Evolutionary conservation across 2,888 invertebrate species (phyloP), one percentile per base, ranked within the genome.

Genomic region (Theodoxus fluviatilis): DNA sequence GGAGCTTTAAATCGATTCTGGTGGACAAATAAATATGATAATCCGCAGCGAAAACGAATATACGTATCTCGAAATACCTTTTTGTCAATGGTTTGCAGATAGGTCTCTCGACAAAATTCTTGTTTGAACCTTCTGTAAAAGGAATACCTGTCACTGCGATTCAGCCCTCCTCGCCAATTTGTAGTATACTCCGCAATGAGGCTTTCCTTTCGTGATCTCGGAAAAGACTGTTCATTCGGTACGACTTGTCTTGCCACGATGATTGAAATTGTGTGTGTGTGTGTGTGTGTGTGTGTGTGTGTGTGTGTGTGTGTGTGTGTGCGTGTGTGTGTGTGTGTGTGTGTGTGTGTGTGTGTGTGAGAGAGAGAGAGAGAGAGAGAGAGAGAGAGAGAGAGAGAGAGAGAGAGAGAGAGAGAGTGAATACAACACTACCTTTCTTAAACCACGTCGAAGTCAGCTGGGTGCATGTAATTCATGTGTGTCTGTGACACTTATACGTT

Each of bases 261-360:
- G n/a, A 9, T 25, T 22, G 9, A n/a, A 52, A 9, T 25, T 1
- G 28, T 25, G n/a, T 4, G 2, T 7, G 22, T 7, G n/a, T 52
- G 22, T 52, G 52, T 52, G 52, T n/a, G 52, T 52, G 52, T 18
- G 52, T 25, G 15, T 12, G n/a, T n/a, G n/a, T n/a, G n/a, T 65
- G 9, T 3, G 49, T 18, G 43, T 33, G 66, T 47, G 49, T 31
- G 55, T 9, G 25, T 40, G 33, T 31, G 47, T 52, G 43, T 33
- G 33, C 9, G 18, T 25, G 22, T 49, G 33, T 57, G 31, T 37
- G 18, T 55, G 57, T 57, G 57, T 38, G 22, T 22, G 43, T 35
- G 25, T 67, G 43, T 57, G 7, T 67, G 55, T 66, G 52, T 40
- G 43, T 67, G 67, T 67, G 52, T 67, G 55, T 33, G 25, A 31